Evolutionary conservation across 2,113 vertebrate genomes (phyloP).

Genomic region (Neolamprologus falcicula): DNA sequence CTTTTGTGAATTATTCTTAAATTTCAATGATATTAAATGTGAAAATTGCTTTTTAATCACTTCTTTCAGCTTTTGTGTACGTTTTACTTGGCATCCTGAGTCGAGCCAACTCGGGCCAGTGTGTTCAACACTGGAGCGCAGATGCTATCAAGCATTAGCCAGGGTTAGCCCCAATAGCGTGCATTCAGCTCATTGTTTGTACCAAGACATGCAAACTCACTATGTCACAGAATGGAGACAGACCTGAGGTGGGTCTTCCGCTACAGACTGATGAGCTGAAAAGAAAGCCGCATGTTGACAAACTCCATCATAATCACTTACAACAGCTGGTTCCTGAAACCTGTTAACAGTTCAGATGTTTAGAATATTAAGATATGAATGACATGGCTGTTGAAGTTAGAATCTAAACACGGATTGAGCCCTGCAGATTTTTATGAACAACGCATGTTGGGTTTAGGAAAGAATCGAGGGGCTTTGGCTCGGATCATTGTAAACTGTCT

Average conservation of each 20-base stretch:
- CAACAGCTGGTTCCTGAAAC: background rate
- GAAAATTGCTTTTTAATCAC: background rate
- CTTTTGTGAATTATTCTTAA: background rate
- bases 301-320: background rate
- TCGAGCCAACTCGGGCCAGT: background rate
- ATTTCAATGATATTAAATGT: background rate
- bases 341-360: background rate
- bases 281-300: background rate
- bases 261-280: background rate
- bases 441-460: background rate
- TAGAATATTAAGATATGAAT: background rate
- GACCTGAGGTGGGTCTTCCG: background rate
- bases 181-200: slow-evolving; percentile 24
- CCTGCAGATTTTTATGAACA: background rate
- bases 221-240: background rate
- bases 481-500: background rate
- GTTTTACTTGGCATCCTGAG: background rate
- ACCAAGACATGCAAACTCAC: background rate
- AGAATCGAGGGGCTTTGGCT: background rate
- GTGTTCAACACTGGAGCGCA: background rate
- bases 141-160: background rate
- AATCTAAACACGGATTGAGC: background rate
- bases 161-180: background rate
- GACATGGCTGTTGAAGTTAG: background rate
- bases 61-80: background rate